Evolutionary conservation across 2,888 invertebrate species (phyloP).

Genomic region (Cremastobaeus sp.): DNA sequence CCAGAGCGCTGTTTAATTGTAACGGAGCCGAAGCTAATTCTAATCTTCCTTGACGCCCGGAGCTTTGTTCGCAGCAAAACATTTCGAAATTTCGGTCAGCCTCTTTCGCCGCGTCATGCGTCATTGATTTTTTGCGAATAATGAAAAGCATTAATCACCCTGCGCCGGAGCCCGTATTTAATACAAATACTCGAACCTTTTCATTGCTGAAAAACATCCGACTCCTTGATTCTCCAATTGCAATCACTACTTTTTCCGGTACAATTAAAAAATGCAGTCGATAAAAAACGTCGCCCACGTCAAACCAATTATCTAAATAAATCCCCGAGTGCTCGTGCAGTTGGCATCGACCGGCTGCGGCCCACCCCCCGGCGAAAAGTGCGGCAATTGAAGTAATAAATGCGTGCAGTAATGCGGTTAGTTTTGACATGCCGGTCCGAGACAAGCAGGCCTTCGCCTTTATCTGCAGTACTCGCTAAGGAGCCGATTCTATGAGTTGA

Average conservation of each 20-base stretch:
- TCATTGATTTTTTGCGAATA: background rate
- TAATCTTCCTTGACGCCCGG: too few relatives aligned
- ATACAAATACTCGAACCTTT: constrained; percentile 23
- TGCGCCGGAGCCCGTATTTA: constrained; percentile 1
- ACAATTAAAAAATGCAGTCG: constrained; percentile 36
- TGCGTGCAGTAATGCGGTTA: too few relatives aligned
- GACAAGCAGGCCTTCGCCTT: too few relatives aligned
- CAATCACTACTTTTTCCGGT: constrained; percentile 27
- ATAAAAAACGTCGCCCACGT: constrained; percentile 30
- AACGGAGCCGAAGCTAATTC: too few relatives aligned
- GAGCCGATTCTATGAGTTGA: background rate
- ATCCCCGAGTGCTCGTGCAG: background rate
- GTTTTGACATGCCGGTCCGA: constrained; percentile 1
- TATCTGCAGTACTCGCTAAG: too few relatives aligned
- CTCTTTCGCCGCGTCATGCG: background rate
- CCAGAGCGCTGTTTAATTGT: constrained; percentile 48
- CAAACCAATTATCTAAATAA: constrained; percentile 41
- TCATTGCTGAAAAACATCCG: constrained; percentile 7
- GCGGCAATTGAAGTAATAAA: constrained; percentile 34
- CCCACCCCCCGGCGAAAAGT: background rate
- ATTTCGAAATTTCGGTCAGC: constrained; percentile 50
- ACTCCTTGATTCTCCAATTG: background rate
- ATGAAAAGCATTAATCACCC: constrained; percentile 19
- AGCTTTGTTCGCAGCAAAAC: too few relatives aligned
- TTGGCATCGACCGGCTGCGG: background rate